Evolutionary conservation across 53 echinoderm and acorn worm species (phyloP).

Genomic region (Antedon mediterranea): DNA sequence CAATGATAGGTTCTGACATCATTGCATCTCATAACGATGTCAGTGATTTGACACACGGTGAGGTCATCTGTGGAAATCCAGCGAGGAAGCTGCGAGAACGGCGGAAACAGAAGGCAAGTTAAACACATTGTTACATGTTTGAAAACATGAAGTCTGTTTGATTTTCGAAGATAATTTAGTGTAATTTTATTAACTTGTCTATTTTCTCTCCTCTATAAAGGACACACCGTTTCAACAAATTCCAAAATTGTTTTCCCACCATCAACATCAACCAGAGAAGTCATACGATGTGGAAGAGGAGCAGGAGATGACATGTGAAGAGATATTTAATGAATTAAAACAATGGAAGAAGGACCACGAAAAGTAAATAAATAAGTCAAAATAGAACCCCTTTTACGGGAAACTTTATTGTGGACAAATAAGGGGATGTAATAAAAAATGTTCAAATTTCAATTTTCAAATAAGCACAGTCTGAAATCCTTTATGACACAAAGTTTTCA

Average conservation of each 20-base stretch:
- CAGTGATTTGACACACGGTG: conserved; percentile 75
- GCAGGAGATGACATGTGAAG: not conserved
- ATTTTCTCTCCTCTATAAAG: too few species aligned
- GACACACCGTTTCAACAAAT: not conserved
- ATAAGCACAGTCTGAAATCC: too few species aligned
- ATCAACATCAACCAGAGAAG: conserved; percentile 4
- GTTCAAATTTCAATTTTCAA: too few species aligned
- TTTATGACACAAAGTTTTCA: too few species aligned
- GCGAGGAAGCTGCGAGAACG: conserved; percentile 64
- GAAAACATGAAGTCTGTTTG: too few species aligned
- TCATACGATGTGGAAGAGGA: conserved; percentile 5
- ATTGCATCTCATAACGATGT: conserved; percentile 53
- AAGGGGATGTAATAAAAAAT: too few species aligned
- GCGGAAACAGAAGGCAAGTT: conserved; percentile 17
- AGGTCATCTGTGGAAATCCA: conserved; percentile 82
- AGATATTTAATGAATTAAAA: not conserved
- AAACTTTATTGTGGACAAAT: too few species aligned
- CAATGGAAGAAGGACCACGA: conserved; percentile 61
- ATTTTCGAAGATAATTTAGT: too few species aligned
- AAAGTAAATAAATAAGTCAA: conserved; percentile 13
- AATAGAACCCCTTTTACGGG: too few species aligned
- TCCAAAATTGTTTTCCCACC: conserved; percentile 1
- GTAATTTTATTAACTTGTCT: too few species aligned
- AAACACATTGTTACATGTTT: too few species aligned
- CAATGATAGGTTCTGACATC: conserved; percentile 45